phyloP scores from a whole-genome alignment of 2,888 invertebrate species.

The Bhutanitis thaidina region DNA sequence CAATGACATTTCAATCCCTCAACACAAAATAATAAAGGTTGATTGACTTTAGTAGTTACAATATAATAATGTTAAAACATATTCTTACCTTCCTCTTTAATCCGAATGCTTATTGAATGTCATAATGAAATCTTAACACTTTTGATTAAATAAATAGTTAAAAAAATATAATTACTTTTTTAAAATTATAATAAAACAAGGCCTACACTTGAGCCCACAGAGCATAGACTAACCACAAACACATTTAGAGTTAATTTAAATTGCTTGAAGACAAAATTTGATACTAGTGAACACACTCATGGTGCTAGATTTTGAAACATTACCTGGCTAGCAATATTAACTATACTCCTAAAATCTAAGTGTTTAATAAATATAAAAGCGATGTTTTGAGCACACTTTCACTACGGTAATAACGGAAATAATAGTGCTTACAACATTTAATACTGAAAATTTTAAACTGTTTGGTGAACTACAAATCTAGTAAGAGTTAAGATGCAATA shows the following conservation, averaged over 20 bases:
- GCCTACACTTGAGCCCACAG: not conserved
- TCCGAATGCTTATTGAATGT: too few species aligned
- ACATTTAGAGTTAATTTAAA: constrained; percentile 1
- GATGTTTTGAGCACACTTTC: not conserved
- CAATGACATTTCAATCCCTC: too few species aligned
- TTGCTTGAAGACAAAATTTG: constrained; percentile 7
- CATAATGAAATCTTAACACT: too few species aligned
- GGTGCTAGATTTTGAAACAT: constrained; percentile 8
- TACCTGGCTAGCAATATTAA: not conserved
- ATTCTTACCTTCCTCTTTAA: too few species aligned
- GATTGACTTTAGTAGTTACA: too few species aligned
- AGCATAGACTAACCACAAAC: constrained; percentile 1
- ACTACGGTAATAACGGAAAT: not conserved
- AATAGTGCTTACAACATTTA: constrained; percentile 1
- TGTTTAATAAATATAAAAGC: not conserved
- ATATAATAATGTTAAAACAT: too few species aligned
- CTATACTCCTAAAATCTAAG: not conserved
- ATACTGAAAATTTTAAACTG: not conserved
- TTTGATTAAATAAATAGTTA: too few species aligned
- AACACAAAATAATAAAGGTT: too few species aligned
- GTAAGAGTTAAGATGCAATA: too few species aligned
- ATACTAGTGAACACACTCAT: constrained; percentile 15
- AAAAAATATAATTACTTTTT: too few species aligned
- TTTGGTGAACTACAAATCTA: not conserved
- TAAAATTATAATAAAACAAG: too few species aligned